Percentiles rank a stretch among this genome's conserved stretches.
Evolutionary conservation across 2,113 vertebrate species (phyloP).

Genomic region (Aythya baeri): DNA sequence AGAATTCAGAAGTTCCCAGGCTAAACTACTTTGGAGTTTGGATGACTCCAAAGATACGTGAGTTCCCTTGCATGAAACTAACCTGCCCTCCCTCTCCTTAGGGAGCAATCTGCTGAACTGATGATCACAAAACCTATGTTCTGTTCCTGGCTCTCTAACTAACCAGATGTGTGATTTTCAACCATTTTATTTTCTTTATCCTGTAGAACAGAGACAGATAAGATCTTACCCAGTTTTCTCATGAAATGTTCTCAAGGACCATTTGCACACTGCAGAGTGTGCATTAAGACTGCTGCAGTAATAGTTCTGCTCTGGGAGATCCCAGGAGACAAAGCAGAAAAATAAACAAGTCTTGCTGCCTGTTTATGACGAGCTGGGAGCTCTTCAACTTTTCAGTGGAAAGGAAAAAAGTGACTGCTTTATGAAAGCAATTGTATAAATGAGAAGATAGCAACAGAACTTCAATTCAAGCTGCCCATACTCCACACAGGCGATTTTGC

Average conservation of each 20-base stretch:
- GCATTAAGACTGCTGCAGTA: background rate
- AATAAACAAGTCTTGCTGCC: background rate
- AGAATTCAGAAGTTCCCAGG: background rate
- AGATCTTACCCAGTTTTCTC: background rate
- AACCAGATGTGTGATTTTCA: background rate
- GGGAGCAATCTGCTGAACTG: background rate
- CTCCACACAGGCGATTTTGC: background rate
- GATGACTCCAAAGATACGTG: background rate
- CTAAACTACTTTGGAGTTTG: background rate
- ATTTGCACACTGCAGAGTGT: background rate
- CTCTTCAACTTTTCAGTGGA: background rate
- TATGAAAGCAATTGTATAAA: background rate
- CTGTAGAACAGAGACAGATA: background rate
- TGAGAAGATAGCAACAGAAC: background rate
- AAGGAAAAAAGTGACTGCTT: background rate
- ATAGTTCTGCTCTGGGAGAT: background rate
- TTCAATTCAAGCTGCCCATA: background rate
- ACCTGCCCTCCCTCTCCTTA: background rate
- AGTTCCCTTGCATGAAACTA: background rate
- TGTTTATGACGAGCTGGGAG: background rate
- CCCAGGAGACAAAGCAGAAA: constrained; percentile 6
- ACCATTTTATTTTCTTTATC: background rate
- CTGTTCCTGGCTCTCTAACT: background rate
- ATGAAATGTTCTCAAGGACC: background rate
- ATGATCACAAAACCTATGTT: background rate